These are phyloP conservation scores for Chaunax sp. DNA, from an alignment of 2,797 vertebrate species.

Conservation along the genomic window DNA sequence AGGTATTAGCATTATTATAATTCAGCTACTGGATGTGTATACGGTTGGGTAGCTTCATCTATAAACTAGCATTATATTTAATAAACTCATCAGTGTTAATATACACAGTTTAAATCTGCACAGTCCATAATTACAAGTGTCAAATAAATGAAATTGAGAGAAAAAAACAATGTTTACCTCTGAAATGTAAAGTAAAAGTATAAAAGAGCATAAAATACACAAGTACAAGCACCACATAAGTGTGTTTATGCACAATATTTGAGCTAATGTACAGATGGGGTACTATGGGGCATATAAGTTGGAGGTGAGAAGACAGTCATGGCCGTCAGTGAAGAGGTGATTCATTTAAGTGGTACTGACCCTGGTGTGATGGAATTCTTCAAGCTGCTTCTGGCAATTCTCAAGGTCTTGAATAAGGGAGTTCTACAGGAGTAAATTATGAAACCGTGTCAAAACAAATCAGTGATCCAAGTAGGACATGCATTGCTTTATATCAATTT, in stretches of 20 bases:
- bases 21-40: neutral
- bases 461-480: neutral
- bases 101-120: neutral
- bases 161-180: too few species aligned
- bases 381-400: slow-evolving; percentile 94
- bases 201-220: too few species aligned
- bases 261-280: neutral
- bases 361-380: slow-evolving; percentile 94
- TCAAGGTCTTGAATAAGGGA: slow-evolving; percentile 94
- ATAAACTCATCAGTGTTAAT: neutral
- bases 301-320: neutral
- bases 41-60: neutral
- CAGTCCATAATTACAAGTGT: too few species aligned
- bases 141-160: too few species aligned
- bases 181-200: too few species aligned
- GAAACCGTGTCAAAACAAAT: slow-evolving; percentile 31
- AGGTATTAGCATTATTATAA: too few species aligned
- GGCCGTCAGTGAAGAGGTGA: neutral
- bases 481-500: slow-evolving; percentile 21
- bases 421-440: slow-evolving; percentile 81
- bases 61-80: neutral
- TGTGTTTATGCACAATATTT: neutral
- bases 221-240: neutral
- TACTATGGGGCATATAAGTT: neutral
- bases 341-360: slow-evolving; percentile 73